These are phyloP conservation scores for fruit fly (Drosophila melanogaster) DNA, from an alignment of 1,140 invertebrate species.

Conservation along the genomic window Release_6_plus_ISO1_MT NT_033779.5:19267001-19267500, in stretches of 20 bases:
- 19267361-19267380: slow-evolving; percentile 26
- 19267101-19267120: slow-evolving; percentile 78
- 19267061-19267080: slow-evolving; percentile 14
- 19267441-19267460: slow-evolving; percentile 46
- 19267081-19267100: slow-evolving; percentile 49
- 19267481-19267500: slow-evolving; percentile 64
- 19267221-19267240: slow-evolving; percentile 7
- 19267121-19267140: slow-evolving; percentile 52
- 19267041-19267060: slow-evolving; percentile 43
- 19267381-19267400: slow-evolving; percentile 27
- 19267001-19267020: not conserved
- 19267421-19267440: slow-evolving; percentile 26
- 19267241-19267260: not conserved
- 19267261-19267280: slow-evolving; percentile 50
- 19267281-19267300: slow-evolving; percentile 37
- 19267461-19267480: slow-evolving; percentile 54
- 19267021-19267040: slow-evolving; percentile 20
- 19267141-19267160: slow-evolving; percentile 83
- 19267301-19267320: slow-evolving; percentile 42
- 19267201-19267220: slow-evolving; percentile 66
- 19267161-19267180: slow-evolving; percentile 70
- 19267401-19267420: slow-evolving; percentile 63
- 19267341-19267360: slow-evolving; percentile 41
- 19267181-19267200: slow-evolving; percentile 82
- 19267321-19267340: slow-evolving; percentile 34